Conservation (phyloP, 1,140 invertebrate species). For the Ostrea edulis region DNA sequence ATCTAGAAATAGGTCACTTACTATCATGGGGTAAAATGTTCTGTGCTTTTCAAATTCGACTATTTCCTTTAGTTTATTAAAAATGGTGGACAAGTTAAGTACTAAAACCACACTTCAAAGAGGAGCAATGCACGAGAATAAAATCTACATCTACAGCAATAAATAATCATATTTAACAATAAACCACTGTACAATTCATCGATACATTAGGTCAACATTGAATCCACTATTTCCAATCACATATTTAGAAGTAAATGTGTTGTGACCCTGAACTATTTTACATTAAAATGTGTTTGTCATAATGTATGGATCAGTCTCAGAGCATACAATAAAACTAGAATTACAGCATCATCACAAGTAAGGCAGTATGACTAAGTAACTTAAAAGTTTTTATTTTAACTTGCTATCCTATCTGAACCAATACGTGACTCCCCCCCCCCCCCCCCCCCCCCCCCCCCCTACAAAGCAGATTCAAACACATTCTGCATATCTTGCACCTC, state of each 20-base stretch:
- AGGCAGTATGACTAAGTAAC: too few species aligned
- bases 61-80: background rate
- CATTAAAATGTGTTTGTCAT: too few species aligned
- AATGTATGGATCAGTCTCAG: too few species aligned
- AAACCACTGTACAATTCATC: slow-evolving; percentile 19
- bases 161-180: slow-evolving; percentile 29
- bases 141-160: slow-evolving; percentile 29
- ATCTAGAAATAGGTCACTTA: background rate
- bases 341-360: too few species aligned
- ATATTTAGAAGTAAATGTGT: background rate
- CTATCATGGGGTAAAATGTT: background rate
- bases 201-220: background rate
- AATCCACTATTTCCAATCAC: background rate
- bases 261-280: background rate
- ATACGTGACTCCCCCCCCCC: too few species aligned
- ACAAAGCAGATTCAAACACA: background rate
- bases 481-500: too few species aligned
- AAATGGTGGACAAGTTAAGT: background rate
- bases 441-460: too few species aligned
- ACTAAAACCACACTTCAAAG: slow-evolving; percentile 4
- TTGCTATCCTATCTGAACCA: too few species aligned
- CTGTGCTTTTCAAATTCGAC: background rate
- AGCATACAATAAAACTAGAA: too few species aligned
- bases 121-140: slow-evolving; percentile 5
- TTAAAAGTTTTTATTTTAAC: too few species aligned